Evolutionary conservation across 2,113 vertebrate species (phyloP), one percentile per base, ranked within the genome.

Genomic region (Anolis sagrei): DNA sequence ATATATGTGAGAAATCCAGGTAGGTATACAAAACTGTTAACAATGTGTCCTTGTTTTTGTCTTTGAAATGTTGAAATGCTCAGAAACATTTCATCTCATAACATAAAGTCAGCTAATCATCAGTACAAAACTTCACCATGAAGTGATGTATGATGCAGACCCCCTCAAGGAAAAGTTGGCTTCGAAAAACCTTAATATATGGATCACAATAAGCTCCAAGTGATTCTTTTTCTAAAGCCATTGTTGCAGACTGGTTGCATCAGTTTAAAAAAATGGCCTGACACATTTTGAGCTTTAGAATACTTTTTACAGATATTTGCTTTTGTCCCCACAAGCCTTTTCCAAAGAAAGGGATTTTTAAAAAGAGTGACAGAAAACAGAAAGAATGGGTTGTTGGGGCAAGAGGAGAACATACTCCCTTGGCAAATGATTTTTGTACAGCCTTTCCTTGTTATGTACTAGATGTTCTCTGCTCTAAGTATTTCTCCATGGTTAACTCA

Each of bases 401-500:
- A 19, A 29, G 58, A 29, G 39, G 32, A 36, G 25, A 29, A 39
- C 32, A 68, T 2, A 39, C 18, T 69, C 76, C 36, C 48, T 78
- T 23, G 77, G 83, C 9, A 77, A 78, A 70, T 68, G 48, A 36
- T 58, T 21, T 13, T 69, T 83, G 27, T 61, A 68, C 44, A 23
- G 18, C 25, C n/a, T 58, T 84, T 76, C 68, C 8, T 23, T 64
- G 32, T 77, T 36, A 69, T 58, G 9, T 23, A 76, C 34, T 78
- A 39, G 25, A 85, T 58, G 58, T 69, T 54, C 66, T 78, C 49
- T 70, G 19, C 23, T 81, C 25, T 58, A 36, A 69, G 32, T 78
- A 78, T 77, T 69, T 77, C 77, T 77, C 62, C 44, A 68, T 70
- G 48, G 23, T 78, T 69, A 85, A 70, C 32, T 70, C 64, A 70